phyloP scores from a whole-genome alignment of 2,797 vertebrate species.

The Oryzias sinensis region DNA sequence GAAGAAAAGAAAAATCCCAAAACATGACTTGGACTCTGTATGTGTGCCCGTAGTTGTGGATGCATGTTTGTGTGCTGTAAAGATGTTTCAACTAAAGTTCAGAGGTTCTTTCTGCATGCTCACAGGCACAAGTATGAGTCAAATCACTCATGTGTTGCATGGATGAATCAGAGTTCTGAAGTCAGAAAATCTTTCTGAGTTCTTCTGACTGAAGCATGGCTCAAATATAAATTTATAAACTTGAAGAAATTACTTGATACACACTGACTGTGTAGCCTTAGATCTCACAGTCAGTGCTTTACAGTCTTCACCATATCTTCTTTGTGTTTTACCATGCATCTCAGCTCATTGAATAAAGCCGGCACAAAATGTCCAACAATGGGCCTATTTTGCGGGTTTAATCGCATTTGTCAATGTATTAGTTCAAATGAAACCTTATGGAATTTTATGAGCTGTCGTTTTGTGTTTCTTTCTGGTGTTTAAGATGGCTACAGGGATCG shows the following conservation, averaged over 20 bases:
- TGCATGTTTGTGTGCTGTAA: slow-evolving; percentile 13
- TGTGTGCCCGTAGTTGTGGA: slow-evolving; percentile 9
- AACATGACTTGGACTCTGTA: slow-evolving; percentile 3
- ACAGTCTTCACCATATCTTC: slow-evolving; percentile 17
- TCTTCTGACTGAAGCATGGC: slow-evolving; percentile 41
- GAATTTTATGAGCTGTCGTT: slow-evolving; percentile 3
- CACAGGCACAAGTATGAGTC: slow-evolving; percentile 28
- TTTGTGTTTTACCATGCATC: slow-evolving; percentile 1
- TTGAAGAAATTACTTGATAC: slow-evolving; percentile 5
- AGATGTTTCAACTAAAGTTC: slow-evolving; percentile 18
- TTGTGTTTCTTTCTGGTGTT: slow-evolving; percentile 34
- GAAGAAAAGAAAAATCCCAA: not conserved
- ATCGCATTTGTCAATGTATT: not conserved
- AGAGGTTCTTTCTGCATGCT: slow-evolving; percentile 52
- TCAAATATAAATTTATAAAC: slow-evolving; percentile 11
- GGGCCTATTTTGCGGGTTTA: slow-evolving; percentile 6
- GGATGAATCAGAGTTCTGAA: slow-evolving; percentile 35
- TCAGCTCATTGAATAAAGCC: slow-evolving; percentile 5
- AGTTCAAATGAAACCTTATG: slow-evolving; percentile 2
- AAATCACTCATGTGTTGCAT: slow-evolving; percentile 46
- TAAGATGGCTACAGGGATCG: slow-evolving; percentile 85
- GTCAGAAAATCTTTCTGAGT: slow-evolving; percentile 9
- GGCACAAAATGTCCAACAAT: slow-evolving; percentile 5
- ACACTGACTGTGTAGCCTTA: not conserved
- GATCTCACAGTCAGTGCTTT: slow-evolving; percentile 2